These are phyloP conservation scores for Araneus ventricosus DNA, from an alignment of 1,140 invertebrate species.

Conservation along the genomic window DNA sequence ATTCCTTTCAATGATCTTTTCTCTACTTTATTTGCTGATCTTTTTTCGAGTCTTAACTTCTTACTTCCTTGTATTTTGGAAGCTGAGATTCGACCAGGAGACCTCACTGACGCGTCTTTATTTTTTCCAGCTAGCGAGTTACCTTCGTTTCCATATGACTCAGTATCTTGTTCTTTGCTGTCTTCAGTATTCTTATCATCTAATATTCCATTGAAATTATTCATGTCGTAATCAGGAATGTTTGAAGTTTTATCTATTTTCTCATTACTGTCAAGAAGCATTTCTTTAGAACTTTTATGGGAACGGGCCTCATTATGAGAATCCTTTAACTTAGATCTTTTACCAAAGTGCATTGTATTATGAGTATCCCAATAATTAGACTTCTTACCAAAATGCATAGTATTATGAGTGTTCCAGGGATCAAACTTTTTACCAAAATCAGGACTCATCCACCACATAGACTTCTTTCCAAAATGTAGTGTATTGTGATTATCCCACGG, in stretches of 20 bases:
- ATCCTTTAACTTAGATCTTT: neutral
- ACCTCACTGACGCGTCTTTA: neutral
- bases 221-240: neutral
- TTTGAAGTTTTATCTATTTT: neutral
- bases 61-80: neutral
- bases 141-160: neutral
- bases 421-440: constrained; percentile 42
- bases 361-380: constrained; percentile 32
- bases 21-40: neutral
- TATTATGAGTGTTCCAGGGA: constrained; percentile 48
- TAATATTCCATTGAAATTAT: neutral
- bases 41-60: neutral
- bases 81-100: neutral
- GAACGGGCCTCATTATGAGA: neutral
- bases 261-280: no score
- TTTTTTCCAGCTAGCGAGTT: neutral
- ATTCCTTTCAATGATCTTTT: neutral
- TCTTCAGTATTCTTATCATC: neutral
- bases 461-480: constrained; percentile 41
- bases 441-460: neutral
- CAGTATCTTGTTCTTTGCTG: neutral
- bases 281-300: neutral
- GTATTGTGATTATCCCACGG: constrained; percentile 38
- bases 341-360: constrained; percentile 56
- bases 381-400: constrained; percentile 64